Evolutionary conservation across 2,888 invertebrate species (phyloP), one percentile per base, ranked within the genome.

Genomic region (Ectropis crepuscularia): DNA sequence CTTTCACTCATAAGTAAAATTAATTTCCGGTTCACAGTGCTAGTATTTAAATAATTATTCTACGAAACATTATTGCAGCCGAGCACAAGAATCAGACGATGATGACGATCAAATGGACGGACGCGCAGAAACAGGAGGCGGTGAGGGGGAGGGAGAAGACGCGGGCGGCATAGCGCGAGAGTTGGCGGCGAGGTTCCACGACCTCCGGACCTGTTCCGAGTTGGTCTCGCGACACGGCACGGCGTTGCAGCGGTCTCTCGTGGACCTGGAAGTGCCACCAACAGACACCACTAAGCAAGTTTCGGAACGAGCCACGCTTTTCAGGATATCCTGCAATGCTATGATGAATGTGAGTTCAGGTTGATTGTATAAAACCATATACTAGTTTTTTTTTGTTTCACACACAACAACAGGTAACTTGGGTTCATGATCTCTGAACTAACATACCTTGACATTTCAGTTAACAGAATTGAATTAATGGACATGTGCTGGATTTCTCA

Each of bases 271-370:
- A 82, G 94, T 95, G 54, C 95, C 95, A 16, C 95, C 95, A 50
- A 94, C 96, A 9, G 95, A 95, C 67, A 96, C 96, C 80, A 95
- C 97, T 59, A 98, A 98, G 88, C 96, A 97, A 75, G 96, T 98
- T 63, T 97, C 97, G 65, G 99, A 99, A 87, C 94, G 98, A 67
- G 98, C 98, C 5, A 98, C 98, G 10, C 94, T 99, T n/a, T 99
- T 99, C 90, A 95, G 98, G 77, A 98, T 99, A 85, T 97, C 99
- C 16, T 98, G 98, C 70, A 98, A 96, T 89, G 98, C 98, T 58
- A 99, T 99, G 98, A 97, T 99, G 80, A 98, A 97, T 91, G 99
- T 92, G 68, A 89, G 92, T 86, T n/a, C 16, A 28, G 1, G 16
- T 28, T 28, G 2, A 28, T 28, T 2, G 16, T 28, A 28, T 28